Percentiles rank a stretch among this genome's conserved stretches.
Conservation (phyloP, 2,888 invertebrate genomes). For the Esperia sulphurella region DNA sequence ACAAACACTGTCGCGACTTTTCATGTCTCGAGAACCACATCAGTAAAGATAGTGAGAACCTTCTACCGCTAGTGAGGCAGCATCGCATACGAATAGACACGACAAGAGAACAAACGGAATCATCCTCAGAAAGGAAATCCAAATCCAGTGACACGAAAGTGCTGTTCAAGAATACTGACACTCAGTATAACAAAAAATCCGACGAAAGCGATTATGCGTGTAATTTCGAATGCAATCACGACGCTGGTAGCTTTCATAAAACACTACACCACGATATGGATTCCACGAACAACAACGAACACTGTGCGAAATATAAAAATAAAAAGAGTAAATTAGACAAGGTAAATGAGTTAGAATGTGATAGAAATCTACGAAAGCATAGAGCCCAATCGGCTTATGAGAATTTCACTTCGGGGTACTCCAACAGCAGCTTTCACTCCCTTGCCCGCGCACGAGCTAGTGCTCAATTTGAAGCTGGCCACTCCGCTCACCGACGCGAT, state of each 20-base stretch:
- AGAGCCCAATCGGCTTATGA: slow-evolving; percentile 33
- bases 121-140: slow-evolving; percentile 19
- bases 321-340: slow-evolving; percentile 32
- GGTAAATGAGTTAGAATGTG: slow-evolving; percentile 14
- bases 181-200: slow-evolving; percentile 29
- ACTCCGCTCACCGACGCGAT: slow-evolving; percentile 18
- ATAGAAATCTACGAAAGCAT: slow-evolving; percentile 27
- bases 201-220: slow-evolving; percentile 29
- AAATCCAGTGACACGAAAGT: slow-evolving; percentile 37
- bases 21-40: slow-evolving; percentile 30
- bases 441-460: slow-evolving; percentile 27
- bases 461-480: slow-evolving; percentile 12
- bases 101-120: slow-evolving; percentile 21
- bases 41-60: slow-evolving; percentile 23
- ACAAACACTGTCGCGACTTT: slow-evolving; percentile 44
- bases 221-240: slow-evolving; percentile 17
- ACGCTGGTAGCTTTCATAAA: slow-evolving; percentile 7
- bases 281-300: slow-evolving; percentile 12
- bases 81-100: slow-evolving; percentile 19
- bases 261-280: slow-evolving; percentile 13
- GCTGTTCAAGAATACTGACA: slow-evolving; percentile 39
- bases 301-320: slow-evolving; percentile 22
- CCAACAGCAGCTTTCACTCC: slow-evolving; percentile 46
- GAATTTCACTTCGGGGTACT: slow-evolving; percentile 27
- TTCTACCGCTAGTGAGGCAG: slow-evolving; percentile 15